Evolutionary conservation across 2,888 invertebrate genomes (phyloP).

Genomic region (Cynaeus angustus): DNA sequence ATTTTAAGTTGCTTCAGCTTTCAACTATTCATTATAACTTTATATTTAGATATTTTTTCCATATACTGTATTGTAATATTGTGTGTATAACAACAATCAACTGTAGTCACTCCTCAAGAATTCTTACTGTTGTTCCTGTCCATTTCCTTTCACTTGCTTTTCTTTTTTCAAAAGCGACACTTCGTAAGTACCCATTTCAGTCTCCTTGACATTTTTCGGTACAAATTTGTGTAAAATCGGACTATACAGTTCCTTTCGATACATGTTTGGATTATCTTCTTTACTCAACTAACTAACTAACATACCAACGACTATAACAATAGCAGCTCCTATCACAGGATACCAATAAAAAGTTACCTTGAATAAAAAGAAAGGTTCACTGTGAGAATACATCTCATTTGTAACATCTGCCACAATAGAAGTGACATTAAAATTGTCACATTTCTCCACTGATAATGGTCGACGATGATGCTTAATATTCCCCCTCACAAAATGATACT

Average conservation of each 20-base stretch:
- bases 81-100: too few species aligned
- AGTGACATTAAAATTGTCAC: constrained; percentile 10
- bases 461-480: constrained; percentile 12
- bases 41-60: too few species aligned
- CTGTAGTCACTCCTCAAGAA: too few species aligned
- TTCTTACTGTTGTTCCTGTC: too few species aligned
- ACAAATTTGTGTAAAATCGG: constrained; percentile 27
- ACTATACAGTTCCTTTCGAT: constrained; percentile 33
- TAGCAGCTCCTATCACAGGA: constrained; percentile 76
- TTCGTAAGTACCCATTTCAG: not conserved
- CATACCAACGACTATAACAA: constrained; percentile 76
- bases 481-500: constrained; percentile 27
- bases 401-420: constrained; percentile 7
- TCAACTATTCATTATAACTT: too few species aligned
- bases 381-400: not conserved
- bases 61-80: too few species aligned
- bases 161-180: not conserved
- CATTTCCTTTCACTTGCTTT: not conserved
- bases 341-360: constrained; percentile 81
- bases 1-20: too few species aligned
- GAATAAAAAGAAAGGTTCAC: constrained; percentile 73
- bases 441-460: constrained; percentile 21
- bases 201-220: not conserved
- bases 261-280: constrained; percentile 25
- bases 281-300: constrained; percentile 75